Conservation (phyloP, 2,888 invertebrate genomes). For the Lasioglossum pauxillum region DNA sequence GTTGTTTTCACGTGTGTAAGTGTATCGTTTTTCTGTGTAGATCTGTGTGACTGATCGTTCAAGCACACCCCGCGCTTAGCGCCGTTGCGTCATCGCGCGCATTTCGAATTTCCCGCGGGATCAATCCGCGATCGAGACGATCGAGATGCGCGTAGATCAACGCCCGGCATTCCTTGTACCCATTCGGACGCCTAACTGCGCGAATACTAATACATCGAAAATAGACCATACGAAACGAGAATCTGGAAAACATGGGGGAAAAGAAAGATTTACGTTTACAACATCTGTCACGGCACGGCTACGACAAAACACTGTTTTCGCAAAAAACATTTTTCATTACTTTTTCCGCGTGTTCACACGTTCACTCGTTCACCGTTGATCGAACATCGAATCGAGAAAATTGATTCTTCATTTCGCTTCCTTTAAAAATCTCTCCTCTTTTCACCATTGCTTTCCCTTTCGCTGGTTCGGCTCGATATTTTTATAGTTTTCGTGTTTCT, state of each 20-base stretch:
- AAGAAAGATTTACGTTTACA: slow-evolving; percentile 36
- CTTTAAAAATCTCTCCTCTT: slow-evolving; percentile 10
- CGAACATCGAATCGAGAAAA: slow-evolving; percentile 52
- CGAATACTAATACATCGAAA: slow-evolving; percentile 33
- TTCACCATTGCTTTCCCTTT: slow-evolving; percentile 70
- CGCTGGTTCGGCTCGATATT: slow-evolving; percentile 60
- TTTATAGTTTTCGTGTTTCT: slow-evolving; percentile 35
- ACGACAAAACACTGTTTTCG: slow-evolving; percentile 25
- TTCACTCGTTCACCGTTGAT: slow-evolving; percentile 25
- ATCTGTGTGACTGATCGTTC: slow-evolving; percentile 68
- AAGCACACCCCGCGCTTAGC: slow-evolving; percentile 72
- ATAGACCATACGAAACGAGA: slow-evolving; percentile 14
- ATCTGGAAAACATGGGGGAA: slow-evolving; percentile 25
- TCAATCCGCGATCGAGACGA: slow-evolving; percentile 11
- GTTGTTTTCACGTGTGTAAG: not conserved
- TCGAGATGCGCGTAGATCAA: slow-evolving; percentile 57
- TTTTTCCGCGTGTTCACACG: slow-evolving; percentile 16
- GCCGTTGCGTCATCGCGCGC: slow-evolving; percentile 33
- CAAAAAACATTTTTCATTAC: slow-evolving; percentile 17
- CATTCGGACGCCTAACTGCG: slow-evolving; percentile 18
- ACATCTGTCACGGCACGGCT: slow-evolving; percentile 11
- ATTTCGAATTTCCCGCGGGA: slow-evolving; percentile 41
- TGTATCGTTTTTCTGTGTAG: not conserved
- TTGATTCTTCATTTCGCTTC: slow-evolving; percentile 70
- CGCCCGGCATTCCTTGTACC: slow-evolving; percentile 19